phyloP scores from a whole-genome alignment of 2,113 vertebrate species.

The Chloroceryle aenea region DNA sequence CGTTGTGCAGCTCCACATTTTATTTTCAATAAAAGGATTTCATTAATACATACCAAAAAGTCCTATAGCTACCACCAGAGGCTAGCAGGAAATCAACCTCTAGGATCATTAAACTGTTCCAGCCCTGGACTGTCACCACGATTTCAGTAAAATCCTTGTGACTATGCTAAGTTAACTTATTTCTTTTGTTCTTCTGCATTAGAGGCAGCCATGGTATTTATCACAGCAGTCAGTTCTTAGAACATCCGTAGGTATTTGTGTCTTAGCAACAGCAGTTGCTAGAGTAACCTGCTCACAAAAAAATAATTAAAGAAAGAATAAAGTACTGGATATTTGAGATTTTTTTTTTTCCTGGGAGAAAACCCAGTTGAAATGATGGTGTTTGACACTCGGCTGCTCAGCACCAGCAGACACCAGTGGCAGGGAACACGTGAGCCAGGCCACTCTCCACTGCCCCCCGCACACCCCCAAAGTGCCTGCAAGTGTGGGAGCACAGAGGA shows the following conservation, averaged over 20 bases:
- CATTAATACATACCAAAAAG: background rate
- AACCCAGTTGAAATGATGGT: background rate
- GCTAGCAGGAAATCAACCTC: background rate
- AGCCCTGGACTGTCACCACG: background rate
- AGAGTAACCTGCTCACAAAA: constrained; percentile 8
- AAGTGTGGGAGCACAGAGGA: fast-evolving
- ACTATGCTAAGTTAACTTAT: background rate
- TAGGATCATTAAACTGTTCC: background rate
- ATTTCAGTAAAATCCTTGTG: background rate
- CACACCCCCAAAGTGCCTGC: background rate
- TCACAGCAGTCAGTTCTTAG: background rate
- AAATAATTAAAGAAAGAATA: background rate
- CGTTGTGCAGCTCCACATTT: background rate
- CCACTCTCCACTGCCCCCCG: background rate
- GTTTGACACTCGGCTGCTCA: background rate
- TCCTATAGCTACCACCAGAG: background rate
- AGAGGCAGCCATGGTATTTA: constrained; percentile 5
- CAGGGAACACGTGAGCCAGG: fast-evolving
- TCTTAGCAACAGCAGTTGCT: constrained; percentile 40
- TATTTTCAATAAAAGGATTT: background rate
- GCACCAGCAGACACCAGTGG: background rate
- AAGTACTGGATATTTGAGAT: background rate
- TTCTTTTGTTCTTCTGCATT: background rate
- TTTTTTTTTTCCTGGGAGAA: background rate
- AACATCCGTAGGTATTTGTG: background rate